Conservation (phyloP, 2,113 vertebrate species). For the Strix uralensis region DNA sequence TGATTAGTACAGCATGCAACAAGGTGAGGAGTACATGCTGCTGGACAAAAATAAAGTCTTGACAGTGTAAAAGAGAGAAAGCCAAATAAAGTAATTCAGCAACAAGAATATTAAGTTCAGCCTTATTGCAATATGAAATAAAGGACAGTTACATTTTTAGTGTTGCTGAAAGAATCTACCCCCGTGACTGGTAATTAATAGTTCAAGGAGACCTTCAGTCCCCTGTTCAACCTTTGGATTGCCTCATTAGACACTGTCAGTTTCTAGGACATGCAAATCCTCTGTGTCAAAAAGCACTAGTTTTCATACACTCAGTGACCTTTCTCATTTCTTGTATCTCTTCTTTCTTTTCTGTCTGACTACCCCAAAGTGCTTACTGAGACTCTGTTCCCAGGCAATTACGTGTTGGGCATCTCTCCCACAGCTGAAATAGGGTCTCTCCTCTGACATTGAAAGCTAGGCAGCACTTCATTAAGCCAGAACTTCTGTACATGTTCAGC, state of each 20-base stretch:
- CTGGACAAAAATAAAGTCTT: slow-evolving; percentile 11
- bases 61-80: neutral
- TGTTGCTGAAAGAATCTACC: neutral
- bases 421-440: neutral
- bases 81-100: neutral
- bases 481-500: neutral
- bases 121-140: neutral
- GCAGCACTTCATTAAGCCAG: neutral
- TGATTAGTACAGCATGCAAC: slow-evolving; percentile 9
- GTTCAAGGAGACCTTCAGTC: neutral
- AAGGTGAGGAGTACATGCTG: neutral
- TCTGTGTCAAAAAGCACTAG: neutral
- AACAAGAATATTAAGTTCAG: neutral
- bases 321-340: neutral
- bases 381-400: neutral
- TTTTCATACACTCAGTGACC: neutral
- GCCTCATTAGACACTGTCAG: neutral
- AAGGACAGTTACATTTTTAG: neutral
- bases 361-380: neutral
- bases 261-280: neutral
- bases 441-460: neutral
- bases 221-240: neutral
- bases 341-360: neutral
- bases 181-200: neutral
- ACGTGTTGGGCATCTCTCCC: neutral